phyloP scores from a whole-genome alignment of 2,888 invertebrate species.

The Mesorhabditis spiculigera region DNA sequence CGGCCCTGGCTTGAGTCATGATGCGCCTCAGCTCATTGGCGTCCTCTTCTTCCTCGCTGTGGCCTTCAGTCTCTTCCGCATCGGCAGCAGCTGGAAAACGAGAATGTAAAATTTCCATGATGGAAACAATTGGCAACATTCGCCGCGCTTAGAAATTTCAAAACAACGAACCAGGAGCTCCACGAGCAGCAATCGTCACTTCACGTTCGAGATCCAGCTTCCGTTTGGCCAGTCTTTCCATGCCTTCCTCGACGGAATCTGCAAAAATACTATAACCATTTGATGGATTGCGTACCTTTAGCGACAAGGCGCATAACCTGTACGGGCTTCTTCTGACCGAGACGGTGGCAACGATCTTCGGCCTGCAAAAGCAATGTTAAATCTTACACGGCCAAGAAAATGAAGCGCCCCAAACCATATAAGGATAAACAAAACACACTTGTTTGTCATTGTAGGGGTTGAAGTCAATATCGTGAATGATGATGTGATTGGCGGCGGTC shows the following conservation, averaged over 20 bases:
- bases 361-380: slow-evolving; percentile 66
- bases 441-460: slow-evolving; percentile 96
- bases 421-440: slow-evolving; percentile 63
- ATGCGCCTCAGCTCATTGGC: no score
- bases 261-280: no score
- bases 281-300: slow-evolving; percentile 65
- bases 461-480: slow-evolving; percentile 94
- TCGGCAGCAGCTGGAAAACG: no score
- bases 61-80: no score
- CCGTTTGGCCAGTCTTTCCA: slow-evolving; percentile 81
- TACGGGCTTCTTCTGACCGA: slow-evolving; percentile 64
- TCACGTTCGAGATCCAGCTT: slow-evolving; percentile 87
- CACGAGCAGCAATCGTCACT: slow-evolving; percentile 63
- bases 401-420: background rate
- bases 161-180: no score
- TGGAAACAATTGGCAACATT: no score
- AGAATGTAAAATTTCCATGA: no score
- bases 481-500: slow-evolving; percentile 88
- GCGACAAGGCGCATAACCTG: slow-evolving; percentile 80
- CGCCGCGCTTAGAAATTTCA: no score
- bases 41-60: no score
- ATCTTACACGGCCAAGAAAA: no score
- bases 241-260: slow-evolving; percentile 71
- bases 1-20: no score
- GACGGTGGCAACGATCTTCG: slow-evolving; percentile 69